These are phyloP conservation scores for Macaca mulatta DNA, from an alignment of 2,113 vertebrate genomes.

Conservation along the genomic window DNA sequence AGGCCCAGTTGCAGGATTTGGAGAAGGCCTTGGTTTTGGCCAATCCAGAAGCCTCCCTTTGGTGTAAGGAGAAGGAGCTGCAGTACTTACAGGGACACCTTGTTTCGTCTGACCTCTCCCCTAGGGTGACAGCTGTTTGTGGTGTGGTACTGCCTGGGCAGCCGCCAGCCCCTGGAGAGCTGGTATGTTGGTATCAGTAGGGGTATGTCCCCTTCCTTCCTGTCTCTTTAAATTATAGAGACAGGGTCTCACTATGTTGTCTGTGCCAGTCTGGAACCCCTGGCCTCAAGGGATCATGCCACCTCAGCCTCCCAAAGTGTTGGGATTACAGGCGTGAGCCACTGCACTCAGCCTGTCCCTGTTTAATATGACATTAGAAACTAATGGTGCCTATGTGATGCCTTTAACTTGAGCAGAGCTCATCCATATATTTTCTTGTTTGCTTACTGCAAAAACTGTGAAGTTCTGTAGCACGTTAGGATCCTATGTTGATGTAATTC, in stretches of 20 bases:
- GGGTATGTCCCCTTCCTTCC: not conserved
- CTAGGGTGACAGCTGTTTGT: slow-evolving; percentile 91
- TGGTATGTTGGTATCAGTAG: slow-evolving; percentile 80
- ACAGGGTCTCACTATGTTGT: not conserved
- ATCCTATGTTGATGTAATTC: not conserved
- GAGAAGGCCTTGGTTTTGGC: slow-evolving; percentile 92
- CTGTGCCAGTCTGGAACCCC: not conserved
- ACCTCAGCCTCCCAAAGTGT: not conserved
- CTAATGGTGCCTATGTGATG: not conserved
- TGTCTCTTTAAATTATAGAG: not conserved
- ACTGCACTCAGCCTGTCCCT: not conserved
- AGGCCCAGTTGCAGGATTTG: slow-evolving; percentile 89
- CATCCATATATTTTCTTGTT: not conserved
- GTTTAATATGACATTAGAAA: slow-evolving; percentile 19
- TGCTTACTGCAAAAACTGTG: not conserved
- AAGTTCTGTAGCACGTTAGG: not conserved
- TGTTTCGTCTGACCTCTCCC: slow-evolving; percentile 90
- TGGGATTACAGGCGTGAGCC: not conserved
- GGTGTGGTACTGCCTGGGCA: slow-evolving; percentile 91
- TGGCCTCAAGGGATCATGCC: not conserved
- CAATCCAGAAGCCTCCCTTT: slow-evolving; percentile 88
- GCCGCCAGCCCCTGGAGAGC: slow-evolving; percentile 73
- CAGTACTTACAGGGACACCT: slow-evolving; percentile 88
- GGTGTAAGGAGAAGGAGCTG: slow-evolving; percentile 87
- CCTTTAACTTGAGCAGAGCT: not conserved